A percentile compares a stretch with the other conserved stretches of the same genome.
phyloP scores from a whole-genome alignment of 2,888 invertebrate species.

The Macrosiphum euphorbiae region DNA sequence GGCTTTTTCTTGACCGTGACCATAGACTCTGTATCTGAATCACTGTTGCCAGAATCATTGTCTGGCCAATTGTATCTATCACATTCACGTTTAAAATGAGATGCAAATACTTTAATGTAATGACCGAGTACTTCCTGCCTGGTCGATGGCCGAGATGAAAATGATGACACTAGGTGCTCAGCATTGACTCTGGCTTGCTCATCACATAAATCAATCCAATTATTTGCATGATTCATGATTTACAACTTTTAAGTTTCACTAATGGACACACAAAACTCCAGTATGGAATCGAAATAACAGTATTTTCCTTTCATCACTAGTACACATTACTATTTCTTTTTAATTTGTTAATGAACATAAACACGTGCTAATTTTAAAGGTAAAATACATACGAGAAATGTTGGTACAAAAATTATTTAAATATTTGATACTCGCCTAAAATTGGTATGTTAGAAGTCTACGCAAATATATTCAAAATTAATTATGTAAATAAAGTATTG shows the following conservation, averaged over 20 bases:
- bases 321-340: neutral
- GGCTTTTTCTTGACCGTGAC: constrained; percentile 59
- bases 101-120: constrained; percentile 87
- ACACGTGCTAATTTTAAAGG: constrained; percentile 43
- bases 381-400: neutral
- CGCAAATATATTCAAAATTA: neutral
- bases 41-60: constrained; percentile 71
- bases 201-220: constrained; percentile 88
- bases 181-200: constrained; percentile 88
- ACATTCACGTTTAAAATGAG: constrained; percentile 87
- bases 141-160: constrained; percentile 74
- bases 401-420: neutral
- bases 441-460: neutral
- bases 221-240: constrained; percentile 64
- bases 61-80: constrained; percentile 73
- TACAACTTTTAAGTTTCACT: neutral
- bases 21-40: constrained; percentile 62
- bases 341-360: neutral
- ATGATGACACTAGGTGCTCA: constrained; percentile 84
- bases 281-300: neutral
- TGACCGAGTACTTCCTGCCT: constrained; percentile 85
- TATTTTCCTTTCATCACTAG: neutral
- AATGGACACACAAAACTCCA: neutral
- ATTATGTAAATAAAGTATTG: constrained; percentile 27
- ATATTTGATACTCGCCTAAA: neutral